Percentiles rank a stretch among this genome's conserved stretches.
These are phyloP conservation scores for Eupithecia dodoneata DNA, from an alignment of 2,888 invertebrate genomes.

Conservation along the genomic window DNA sequence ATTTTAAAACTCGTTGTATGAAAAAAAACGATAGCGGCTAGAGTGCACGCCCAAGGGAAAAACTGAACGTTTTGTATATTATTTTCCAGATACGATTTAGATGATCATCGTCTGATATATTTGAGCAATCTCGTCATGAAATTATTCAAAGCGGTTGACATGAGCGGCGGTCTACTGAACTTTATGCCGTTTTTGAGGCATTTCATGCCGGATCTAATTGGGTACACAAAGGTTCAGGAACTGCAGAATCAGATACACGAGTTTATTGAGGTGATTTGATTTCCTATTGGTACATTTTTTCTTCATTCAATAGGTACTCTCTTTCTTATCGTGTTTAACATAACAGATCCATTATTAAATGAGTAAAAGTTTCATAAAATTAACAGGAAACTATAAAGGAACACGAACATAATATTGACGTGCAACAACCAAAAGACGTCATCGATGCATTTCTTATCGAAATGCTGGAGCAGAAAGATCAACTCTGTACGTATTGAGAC, in stretches of 20 bases:
- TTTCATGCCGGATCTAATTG: slow-evolving; percentile 85
- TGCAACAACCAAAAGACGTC: slow-evolving; percentile 82
- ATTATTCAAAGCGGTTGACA: slow-evolving; percentile 86
- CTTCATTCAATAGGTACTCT: too few relatives aligned
- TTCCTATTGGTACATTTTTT: not conserved
- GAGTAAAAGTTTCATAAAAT: not conserved
- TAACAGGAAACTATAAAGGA: slow-evolving; percentile 80
- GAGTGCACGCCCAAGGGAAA: not conserved
- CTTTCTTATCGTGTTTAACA: not conserved
- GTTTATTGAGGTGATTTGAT: slow-evolving; percentile 78
- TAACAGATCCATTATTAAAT: not conserved
- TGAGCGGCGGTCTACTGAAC: slow-evolving; percentile 88
- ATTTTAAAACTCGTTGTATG: too few relatives aligned
- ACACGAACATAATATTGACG: slow-evolving; percentile 74
- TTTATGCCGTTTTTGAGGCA: slow-evolving; percentile 88
- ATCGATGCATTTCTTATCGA: slow-evolving; percentile 87
- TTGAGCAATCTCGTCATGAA: slow-evolving; percentile 85
- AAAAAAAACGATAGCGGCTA: too few relatives aligned
- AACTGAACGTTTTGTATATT: slow-evolving; percentile 6
- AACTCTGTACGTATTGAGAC: slow-evolving; percentile 59
- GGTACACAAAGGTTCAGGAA: slow-evolving; percentile 83
- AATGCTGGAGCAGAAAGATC: slow-evolving; percentile 74
- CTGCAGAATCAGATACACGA: slow-evolving; percentile 79
- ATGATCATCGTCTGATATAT: slow-evolving; percentile 81
- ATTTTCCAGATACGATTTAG: slow-evolving; percentile 80